Conservation (phyloP, 2,113 vertebrate genomes). For the Vombatus ursinus region DNA sequence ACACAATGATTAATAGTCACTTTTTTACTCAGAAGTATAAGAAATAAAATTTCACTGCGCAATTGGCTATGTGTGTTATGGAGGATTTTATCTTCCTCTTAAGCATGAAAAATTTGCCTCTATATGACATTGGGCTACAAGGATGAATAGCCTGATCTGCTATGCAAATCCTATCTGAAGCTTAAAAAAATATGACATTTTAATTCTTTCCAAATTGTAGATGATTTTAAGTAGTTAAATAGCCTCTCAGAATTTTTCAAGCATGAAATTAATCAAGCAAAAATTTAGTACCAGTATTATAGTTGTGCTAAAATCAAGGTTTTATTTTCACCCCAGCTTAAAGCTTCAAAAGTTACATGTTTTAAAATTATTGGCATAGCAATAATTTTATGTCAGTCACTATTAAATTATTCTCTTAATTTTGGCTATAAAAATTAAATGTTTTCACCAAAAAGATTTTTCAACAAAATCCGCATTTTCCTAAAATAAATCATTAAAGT, state of each 20-base stretch:
- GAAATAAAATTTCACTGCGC: conserved; percentile 60
- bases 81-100: conserved; percentile 53
- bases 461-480: neutral
- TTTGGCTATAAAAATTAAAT: neutral
- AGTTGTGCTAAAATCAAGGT: neutral
- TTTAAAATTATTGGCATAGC: neutral
- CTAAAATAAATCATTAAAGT: neutral
- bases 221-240: conserved; percentile 46
- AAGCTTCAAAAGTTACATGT: neutral
- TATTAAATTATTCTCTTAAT: neutral
- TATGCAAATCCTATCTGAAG: conserved; percentile 37
- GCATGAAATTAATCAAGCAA: conserved; percentile 4
- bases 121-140: conserved; percentile 34
- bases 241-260: neutral
- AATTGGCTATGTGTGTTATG: conserved; percentile 30
- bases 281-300: neutral
- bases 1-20: conserved; percentile 59
- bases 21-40: conserved; percentile 61
- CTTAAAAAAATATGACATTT: conserved; percentile 25
- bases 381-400: neutral
- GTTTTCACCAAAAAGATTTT: neutral
- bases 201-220: conserved; percentile 21
- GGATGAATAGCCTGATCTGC: conserved; percentile 29
- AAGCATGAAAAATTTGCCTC: conserved; percentile 56
- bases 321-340: neutral